These are phyloP conservation scores for Drosophila lowei DNA, from an alignment of 1,140 invertebrate genomes.

Conservation along the genomic window DNA sequence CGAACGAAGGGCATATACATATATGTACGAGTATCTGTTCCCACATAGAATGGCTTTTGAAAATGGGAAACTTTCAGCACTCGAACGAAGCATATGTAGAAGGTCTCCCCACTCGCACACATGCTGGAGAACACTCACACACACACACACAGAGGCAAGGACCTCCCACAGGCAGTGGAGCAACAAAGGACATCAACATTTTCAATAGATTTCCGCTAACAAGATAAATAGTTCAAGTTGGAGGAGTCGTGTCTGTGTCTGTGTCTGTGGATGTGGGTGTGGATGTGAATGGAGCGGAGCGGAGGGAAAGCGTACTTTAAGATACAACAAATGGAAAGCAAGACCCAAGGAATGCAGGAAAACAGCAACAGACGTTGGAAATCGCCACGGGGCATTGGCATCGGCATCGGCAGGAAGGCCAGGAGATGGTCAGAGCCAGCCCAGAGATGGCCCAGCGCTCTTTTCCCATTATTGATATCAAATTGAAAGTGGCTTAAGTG, in stretches of 20 bases:
- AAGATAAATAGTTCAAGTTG: conserved; percentile 76
- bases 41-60: conserved; percentile 10
- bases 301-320: conserved; percentile 44
- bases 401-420: not conserved
- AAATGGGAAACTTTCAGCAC: conserved; percentile 30
- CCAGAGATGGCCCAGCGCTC: conserved; percentile 1
- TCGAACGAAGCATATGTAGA: conserved; percentile 17
- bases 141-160: conserved; percentile 2
- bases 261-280: too few relatives aligned
- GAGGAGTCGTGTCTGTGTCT: conserved; percentile 11
- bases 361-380: conserved; percentile 60
- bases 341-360: conserved; percentile 29
- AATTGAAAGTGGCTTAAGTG: conserved; percentile 63
- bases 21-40: too few relatives aligned
- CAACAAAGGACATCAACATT: conserved; percentile 72
- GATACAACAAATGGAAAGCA: conserved; percentile 48
- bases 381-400: conserved; percentile 25
- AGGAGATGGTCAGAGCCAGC: not conserved
- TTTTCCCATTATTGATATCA: conserved; percentile 56
- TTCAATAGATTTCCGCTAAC: conserved; percentile 79
- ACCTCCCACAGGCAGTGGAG: conserved; percentile 9
- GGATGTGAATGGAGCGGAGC: too few relatives aligned
- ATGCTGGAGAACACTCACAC: conserved; percentile 1
- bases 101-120: conserved; percentile 4
- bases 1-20: too few relatives aligned